Evolutionary conservation across 64 coral and sea anemone genomes (phyloP), one percentile per base, ranked within the genome.

Genomic region (Hydrozoanthus tunicans): DNA sequence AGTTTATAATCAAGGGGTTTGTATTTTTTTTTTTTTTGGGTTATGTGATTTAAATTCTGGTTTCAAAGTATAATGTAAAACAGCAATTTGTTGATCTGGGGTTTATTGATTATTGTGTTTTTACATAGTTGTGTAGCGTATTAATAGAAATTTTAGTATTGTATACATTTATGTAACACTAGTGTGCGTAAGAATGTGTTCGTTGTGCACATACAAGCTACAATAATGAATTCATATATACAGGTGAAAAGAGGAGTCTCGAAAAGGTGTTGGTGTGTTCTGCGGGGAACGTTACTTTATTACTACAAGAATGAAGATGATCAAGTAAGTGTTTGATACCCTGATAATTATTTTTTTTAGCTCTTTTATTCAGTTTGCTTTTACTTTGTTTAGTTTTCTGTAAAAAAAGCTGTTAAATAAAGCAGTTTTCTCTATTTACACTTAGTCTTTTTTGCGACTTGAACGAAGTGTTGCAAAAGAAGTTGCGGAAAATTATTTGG

Each of bases 231-330:
- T 77, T 24, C 58, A 54, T 5, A 6, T 53, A 0, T 43, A 24
- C 68, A 99, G 97, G 97, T 96, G 1, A 95, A 92, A 27, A 89
- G 91, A 77, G 97, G 97, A 66, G 64, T 90, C 3, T 95, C 97
- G 0, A 95, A 96, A 52, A 91, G 71, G 65, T 93, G 94, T 71
- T 99, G 92, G 90, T 96, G 91, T 79, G 92, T 99, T 17, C 90
- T 99, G 61, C 92, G 90, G 74, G 97, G 97, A 24, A 93, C 95
- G 25, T 92, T 92, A 57, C 92, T 99, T 4, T 95, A 94, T 86
- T 99, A 92, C 77, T 99, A 96, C 90, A 99, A 99, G 80, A 95
- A 76, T 76, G 92, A 94, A 20, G 89, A 78, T 71, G 97, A 99
- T 86, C 67, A 81, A 70, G 96, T 95, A 74, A 63, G 91, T 86